phyloP scores from a whole-genome alignment of 2,888 invertebrate species.

The Drosophila stalkeri region DNA sequence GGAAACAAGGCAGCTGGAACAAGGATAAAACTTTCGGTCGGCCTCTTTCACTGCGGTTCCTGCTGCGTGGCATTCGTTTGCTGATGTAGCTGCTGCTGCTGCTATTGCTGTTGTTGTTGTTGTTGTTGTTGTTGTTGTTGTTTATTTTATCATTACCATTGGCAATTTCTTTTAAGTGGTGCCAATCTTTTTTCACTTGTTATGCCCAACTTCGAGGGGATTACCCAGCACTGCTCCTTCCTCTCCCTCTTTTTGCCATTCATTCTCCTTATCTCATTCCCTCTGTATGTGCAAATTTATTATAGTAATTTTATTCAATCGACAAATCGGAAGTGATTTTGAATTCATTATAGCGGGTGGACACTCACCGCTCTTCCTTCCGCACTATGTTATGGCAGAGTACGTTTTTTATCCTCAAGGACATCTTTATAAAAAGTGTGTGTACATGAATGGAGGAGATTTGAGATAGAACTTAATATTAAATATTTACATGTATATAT shows the following conservation, averaged over 20 bases:
- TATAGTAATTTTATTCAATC: slow-evolving; percentile 83
- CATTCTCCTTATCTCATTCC: slow-evolving; percentile 6
- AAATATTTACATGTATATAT: neutral
- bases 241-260: neutral
- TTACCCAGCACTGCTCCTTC: slow-evolving; percentile 46
- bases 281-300: slow-evolving; percentile 72
- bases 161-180: slow-evolving; percentile 82
- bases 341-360: slow-evolving; percentile 73
- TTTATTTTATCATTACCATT: slow-evolving; percentile 82
- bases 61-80: slow-evolving; percentile 44
- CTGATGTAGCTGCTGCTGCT: slow-evolving; percentile 22
- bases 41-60: slow-evolving; percentile 51
- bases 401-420: neutral
- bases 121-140: slow-evolving; percentile 70
- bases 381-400: neutral
- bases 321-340: slow-evolving; percentile 83
- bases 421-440: slow-evolving; percentile 1
- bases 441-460: neutral
- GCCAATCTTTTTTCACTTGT: slow-evolving; percentile 82
- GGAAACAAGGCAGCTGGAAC: slow-evolving; percentile 23
- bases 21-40: slow-evolving; percentile 63
- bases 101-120: slow-evolving; percentile 32
- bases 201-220: slow-evolving; percentile 66
- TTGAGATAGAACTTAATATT: neutral
- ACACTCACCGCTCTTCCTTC: slow-evolving; percentile 23